Percentiles rank a stretch among this genome's conserved stretches.
These are phyloP conservation scores for Pica pica DNA, from an alignment of 2,113 vertebrate species.

Conservation along the genomic window DNA sequence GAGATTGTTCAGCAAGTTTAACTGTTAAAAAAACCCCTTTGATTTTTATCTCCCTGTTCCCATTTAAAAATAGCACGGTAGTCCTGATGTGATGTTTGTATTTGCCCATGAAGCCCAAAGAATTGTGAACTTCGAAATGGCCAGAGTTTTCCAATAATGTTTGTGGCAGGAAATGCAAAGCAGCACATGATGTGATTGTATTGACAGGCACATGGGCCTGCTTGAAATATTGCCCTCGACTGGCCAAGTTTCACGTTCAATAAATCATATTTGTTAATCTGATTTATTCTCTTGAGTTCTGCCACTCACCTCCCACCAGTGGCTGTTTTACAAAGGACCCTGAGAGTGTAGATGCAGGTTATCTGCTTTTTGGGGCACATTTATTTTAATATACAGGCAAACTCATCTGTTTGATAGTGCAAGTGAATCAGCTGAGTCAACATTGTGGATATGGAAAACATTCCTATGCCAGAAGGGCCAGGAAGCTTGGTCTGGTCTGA, in stretches of 20 bases:
- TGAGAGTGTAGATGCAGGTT: background rate
- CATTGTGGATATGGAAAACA: background rate
- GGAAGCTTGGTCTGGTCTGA: background rate
- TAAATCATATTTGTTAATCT: background rate
- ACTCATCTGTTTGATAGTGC: rapidly evolving
- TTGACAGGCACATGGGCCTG: background rate
- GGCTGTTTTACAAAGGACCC: background rate
- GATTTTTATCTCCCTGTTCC: background rate
- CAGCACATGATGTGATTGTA: rapidly evolving
- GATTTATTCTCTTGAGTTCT: background rate
- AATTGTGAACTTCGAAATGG: background rate
- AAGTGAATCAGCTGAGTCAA: background rate
- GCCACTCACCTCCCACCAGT: background rate
- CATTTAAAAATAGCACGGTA: background rate
- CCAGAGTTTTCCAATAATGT: background rate
- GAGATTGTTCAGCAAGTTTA: background rate
- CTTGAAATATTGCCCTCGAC: background rate
- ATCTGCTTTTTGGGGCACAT: background rate
- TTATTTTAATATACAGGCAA: background rate
- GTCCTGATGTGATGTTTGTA: background rate
- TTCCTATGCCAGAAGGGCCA: rapidly evolving
- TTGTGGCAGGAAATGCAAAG: background rate
- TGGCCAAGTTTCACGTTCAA: background rate
- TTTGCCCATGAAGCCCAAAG: background rate
- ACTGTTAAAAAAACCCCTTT: background rate